Evolutionary conservation across 2,797 vertebrate species (phyloP).

Genomic region (Prunella strophiata): DNA sequence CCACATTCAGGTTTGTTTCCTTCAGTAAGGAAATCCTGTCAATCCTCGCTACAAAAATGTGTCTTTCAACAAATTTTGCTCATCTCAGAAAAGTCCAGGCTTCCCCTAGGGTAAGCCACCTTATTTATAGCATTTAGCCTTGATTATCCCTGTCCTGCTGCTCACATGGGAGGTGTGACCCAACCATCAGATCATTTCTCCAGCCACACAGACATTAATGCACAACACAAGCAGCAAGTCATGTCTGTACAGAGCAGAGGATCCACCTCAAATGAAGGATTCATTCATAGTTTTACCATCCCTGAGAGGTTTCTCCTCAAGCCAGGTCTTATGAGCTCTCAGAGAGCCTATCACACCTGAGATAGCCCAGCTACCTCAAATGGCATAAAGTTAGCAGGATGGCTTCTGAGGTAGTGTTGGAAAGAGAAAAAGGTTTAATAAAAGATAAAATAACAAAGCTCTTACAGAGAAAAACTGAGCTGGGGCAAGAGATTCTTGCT

Average conservation of each 20-base stretch:
- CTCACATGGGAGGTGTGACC: neutral
- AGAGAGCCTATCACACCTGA: neutral
- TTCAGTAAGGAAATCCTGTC: neutral
- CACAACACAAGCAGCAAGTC: neutral
- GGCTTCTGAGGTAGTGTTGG: neutral
- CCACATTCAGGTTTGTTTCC: neutral
- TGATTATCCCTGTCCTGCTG: neutral
- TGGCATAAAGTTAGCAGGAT: neutral
- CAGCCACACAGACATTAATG: neutral
- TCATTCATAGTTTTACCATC: neutral
- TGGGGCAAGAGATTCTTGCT: neutral
- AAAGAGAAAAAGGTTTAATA: neutral
- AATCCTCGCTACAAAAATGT: neutral
- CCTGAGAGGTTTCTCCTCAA: neutral
- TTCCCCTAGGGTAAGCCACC: neutral
- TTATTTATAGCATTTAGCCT: neutral
- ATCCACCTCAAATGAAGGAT: neutral
- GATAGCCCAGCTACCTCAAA: neutral
- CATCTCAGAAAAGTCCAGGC: neutral
- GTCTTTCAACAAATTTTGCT: neutral
- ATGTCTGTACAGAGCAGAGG: accelerated
- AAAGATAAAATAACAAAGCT: neutral
- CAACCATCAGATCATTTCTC: neutral
- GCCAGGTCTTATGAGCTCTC: neutral
- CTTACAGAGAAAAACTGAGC: neutral